Base-by-base conservation (phyloP, 2,113 vertebrate species). In the Aegithalos caudatus region DNA sequence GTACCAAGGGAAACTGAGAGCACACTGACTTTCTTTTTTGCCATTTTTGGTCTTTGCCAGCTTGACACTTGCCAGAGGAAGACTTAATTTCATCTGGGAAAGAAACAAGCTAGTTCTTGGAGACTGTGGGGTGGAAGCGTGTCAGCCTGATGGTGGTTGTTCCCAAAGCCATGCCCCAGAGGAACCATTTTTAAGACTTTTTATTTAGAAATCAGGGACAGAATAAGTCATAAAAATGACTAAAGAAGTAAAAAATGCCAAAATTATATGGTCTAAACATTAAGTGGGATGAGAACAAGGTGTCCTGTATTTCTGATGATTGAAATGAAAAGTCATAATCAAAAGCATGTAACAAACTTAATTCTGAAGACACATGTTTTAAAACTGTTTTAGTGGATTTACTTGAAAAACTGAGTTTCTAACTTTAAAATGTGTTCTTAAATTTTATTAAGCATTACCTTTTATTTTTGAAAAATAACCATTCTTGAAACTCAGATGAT, bases 81-180 rank as follows among this genome's bases (percentile, higher is more conserved):
- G 94, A 60, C 76, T 73, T 85, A 37, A 81, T 95, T 95, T 95
- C 27, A 74, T 89, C 65, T 81, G 77, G 69, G 83, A 86, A 92
- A 92, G 92, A 51, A 86, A 86, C 80, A 74, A 88, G 42, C 33
- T 58, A 57, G 44, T 67, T 86, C 54, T 86, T 81, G 60, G 88
- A 86, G 65, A 14, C 72, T 58, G 38, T 33, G 38, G 12, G 35
- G 56, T 90, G 76, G 86, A 92, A 94, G 82, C 54, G 38, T 65
- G 79, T 88, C 54, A 95, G 79, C 57, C 57, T 2, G 33, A 48
- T 2, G 0, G 54, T 73, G 53, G 57, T 78, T 88, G 60, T 86
- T 94, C 83, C 60, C 65, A 58, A 78, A 94, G 76, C 29, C 0
- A 1, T 77, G 54, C 50, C 88, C 83, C 85, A 78, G 51, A 88